phyloP scores from a whole-genome alignment of 2,113 vertebrate species.

The Tympanuchus pallidicinctus region DNA sequence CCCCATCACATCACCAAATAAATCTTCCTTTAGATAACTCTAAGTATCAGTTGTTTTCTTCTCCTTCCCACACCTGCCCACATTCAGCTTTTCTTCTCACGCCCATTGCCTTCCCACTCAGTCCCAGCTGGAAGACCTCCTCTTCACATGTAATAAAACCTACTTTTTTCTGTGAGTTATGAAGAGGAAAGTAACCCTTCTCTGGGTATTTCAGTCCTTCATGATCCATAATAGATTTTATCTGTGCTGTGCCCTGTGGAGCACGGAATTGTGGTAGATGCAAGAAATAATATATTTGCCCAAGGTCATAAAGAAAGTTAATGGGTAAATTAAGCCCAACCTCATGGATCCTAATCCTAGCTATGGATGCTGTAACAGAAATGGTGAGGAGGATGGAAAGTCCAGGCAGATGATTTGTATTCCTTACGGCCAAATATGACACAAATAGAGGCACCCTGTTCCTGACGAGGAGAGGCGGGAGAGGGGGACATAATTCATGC shows the following conservation, averaged over 20 bases:
- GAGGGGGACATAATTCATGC: conserved; percentile 47
- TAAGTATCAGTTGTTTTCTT: background rate
- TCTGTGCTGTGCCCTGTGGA: background rate
- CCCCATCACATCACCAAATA: background rate
- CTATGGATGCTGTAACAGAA: background rate
- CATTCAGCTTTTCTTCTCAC: background rate
- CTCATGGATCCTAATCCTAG: background rate
- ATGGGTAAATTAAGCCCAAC: background rate
- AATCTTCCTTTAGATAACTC: background rate
- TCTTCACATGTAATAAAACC: background rate
- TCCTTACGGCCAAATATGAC: conserved; percentile 21
- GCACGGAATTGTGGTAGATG: background rate
- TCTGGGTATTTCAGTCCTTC: background rate
- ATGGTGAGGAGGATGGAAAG: background rate
- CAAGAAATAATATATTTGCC: background rate
- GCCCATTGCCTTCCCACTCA: background rate
- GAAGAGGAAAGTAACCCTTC: background rate
- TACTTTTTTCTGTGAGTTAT: background rate
- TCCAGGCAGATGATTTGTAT: conserved; percentile 33
- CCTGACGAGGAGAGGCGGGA: conserved; percentile 41
- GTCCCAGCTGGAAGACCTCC: conserved; percentile 9
- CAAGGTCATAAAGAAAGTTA: conserved; percentile 22
- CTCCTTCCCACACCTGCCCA: background rate
- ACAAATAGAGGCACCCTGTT: conserved; percentile 58
- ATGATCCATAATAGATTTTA: background rate